Evolutionary conservation across 2,888 invertebrate species (phyloP), one percentile per base, ranked within the genome.

Genomic region (Bembecia ichneumoniformis): DNA sequence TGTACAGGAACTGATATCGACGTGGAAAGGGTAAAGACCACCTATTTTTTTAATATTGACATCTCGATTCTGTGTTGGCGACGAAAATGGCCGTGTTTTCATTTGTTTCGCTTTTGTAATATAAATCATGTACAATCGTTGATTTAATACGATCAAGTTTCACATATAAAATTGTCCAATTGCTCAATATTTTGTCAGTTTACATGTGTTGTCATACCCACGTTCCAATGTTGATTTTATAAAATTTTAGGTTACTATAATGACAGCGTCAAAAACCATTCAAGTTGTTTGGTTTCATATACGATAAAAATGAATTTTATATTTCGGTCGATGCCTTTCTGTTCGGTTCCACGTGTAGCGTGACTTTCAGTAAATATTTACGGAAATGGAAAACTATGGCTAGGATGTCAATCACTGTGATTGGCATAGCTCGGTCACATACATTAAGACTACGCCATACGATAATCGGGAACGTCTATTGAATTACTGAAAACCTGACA

Each of bases 31-130:
- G 87, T 88, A 58, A 77, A 81, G 77, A 58, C 40, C 13, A 40
- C 13, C 56, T 52, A 47, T 53, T 54, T 60, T 63, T 61, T 57
- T 52, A 55, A 56, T 49, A 61, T 73, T 69, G 69, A 66, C 71
- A 68, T 68, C 62, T 66, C 64, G 58, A 40, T 14, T 66, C 70
- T 69, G 68, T 61, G 65, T 47, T 44, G 49, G 65, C 61, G 52
- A 69, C 69, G 81, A 84, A 84, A 80, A 86, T 87, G 86, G 86
- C 86, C 83, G 86, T 81, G 82, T 83, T 82, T 82, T 77, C 68
- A 68, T 74, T 72, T 80, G 77, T 77, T 74, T 77, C 72, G 67
- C 59, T 61, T 68, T 66, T 62, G 62, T 64, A 49, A 35, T 16
- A 9, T 14, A 16, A 16, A 15, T 7, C 44, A 10, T 11, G 2